These are phyloP conservation scores for Gallinago jamesoni DNA, from an alignment of 2,113 vertebrate genomes.

Conservation along the genomic window DNA sequence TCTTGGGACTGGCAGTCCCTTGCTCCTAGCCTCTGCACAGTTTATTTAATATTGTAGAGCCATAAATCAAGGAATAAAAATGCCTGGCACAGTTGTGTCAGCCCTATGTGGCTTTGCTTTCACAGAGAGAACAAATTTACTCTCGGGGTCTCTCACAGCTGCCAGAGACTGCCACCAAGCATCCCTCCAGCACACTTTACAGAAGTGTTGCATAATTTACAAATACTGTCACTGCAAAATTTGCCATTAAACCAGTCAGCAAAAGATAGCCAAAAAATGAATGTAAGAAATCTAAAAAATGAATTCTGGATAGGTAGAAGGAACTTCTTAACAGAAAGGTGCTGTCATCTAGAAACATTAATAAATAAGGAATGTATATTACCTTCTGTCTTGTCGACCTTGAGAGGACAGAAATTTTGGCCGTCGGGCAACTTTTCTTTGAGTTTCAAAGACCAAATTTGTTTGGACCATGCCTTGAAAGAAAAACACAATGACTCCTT, in stretches of 20 bases:
- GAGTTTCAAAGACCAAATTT: slow-evolving; percentile 75
- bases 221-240: background rate
- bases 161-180: background rate
- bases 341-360: background rate
- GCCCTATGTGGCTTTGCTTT: background rate
- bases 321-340: background rate
- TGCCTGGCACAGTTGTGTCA: background rate
- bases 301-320: background rate
- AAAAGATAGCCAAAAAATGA: background rate
- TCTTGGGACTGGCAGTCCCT: background rate
- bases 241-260: background rate
- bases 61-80: background rate
- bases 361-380: background rate
- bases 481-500: background rate
- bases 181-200: background rate
- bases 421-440: slow-evolving; percentile 72
- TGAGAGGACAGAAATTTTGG: slow-evolving; percentile 70
- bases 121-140: background rate
- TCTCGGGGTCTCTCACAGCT: background rate
- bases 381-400: slow-evolving; percentile 70
- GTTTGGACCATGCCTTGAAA: slow-evolving; percentile 81
- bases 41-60: background rate
- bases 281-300: background rate
- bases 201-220: background rate
- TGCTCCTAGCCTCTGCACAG: background rate